phyloP scores from a whole-genome alignment of 35 echinoderm and acorn worm genomes.

The Ophioderma brevispina region DNA sequence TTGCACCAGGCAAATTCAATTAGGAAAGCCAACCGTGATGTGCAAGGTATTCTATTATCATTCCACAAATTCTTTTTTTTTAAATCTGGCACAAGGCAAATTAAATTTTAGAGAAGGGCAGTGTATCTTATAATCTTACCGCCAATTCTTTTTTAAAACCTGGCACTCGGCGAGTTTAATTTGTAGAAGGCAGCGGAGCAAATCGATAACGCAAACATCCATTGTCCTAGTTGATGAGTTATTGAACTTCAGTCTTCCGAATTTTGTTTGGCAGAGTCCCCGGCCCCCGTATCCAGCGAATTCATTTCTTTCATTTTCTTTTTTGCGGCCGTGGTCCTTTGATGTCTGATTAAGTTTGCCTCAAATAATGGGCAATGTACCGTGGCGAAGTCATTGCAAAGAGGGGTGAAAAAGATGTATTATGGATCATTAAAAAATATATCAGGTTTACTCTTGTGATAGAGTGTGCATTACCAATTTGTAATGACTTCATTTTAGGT shows the following conservation, averaged over 20 bases:
- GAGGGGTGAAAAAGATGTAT: no score
- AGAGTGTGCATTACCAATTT: no score
- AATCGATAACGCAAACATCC: neutral
- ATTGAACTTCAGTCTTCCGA: neutral
- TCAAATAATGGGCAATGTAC: neutral
- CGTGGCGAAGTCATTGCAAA: no score
- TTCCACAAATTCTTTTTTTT: neutral
- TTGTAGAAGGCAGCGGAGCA: neutral
- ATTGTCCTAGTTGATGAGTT: neutral
- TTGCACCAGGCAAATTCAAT: no score
- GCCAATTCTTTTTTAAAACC: no score
- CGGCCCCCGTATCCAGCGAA: neutral
- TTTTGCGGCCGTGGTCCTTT: neutral
- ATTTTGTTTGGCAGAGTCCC: neutral
- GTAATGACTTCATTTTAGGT: no score
- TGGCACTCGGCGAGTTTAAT: neutral
- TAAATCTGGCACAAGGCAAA: neutral
- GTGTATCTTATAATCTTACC: no score
- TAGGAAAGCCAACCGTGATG: no score
- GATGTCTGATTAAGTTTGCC: neutral
- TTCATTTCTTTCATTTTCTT: neutral
- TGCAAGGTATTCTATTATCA: neutral
- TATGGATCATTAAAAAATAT: no score
- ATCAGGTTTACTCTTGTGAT: no score
- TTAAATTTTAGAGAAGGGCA: no score